Conservation (phyloP, 2,113 vertebrate species). For the Oriolus oriolus region DNA sequence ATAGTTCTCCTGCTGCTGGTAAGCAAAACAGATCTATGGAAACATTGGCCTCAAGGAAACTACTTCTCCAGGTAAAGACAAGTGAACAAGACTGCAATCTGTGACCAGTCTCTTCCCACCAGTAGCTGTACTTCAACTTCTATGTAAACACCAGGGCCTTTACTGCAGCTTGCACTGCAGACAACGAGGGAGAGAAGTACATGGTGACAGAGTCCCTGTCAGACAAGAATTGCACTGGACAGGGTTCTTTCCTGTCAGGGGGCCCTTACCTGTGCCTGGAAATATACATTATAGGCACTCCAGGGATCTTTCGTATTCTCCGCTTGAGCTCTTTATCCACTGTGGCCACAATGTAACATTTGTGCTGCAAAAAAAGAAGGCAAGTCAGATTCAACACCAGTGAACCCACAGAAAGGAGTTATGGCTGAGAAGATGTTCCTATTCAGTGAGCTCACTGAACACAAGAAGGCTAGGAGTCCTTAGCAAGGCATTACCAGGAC, state of each 20-base stretch:
- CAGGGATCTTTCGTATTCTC: constrained; percentile 93
- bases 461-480: neutral
- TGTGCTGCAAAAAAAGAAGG: constrained; percentile 79
- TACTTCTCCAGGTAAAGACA: neutral
- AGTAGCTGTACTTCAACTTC: neutral
- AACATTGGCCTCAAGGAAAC: neutral
- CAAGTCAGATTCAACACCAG: neutral
- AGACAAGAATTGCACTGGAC: neutral
- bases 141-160: neutral
- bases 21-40: neutral
- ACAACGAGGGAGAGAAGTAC: neutral
- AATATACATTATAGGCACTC: constrained; percentile 99
- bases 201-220: neutral
- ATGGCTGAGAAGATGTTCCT: neutral
- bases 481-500: neutral
- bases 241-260: neutral
- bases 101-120: neutral
- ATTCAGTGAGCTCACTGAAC: neutral
- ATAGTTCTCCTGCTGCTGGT: neutral
- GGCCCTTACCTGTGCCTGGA: constrained; percentile 91
- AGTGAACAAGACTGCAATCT: neutral
- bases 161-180: neutral
- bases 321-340: constrained; percentile 96
- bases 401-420: accelerated
- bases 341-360: constrained; percentile 97